Evolutionary conservation across 2,797 vertebrate species (phyloP).

Genomic region (Pampus argenteus): DNA sequence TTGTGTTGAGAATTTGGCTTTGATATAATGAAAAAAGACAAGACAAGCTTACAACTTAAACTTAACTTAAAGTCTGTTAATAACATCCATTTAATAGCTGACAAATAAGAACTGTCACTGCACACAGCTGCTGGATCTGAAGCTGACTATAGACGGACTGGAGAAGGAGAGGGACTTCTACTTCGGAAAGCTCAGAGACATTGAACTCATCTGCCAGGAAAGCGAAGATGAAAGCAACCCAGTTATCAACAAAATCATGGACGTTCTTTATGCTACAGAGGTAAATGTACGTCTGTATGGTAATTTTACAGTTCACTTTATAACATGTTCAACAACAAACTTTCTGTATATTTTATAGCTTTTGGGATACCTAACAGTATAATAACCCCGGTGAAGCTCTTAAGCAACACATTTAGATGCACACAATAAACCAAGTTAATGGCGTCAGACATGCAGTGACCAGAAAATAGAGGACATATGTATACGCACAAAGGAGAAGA

Average conservation of each 20-base stretch:
- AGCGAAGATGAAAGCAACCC: slow-evolving; percentile 87
- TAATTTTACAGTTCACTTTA: no score
- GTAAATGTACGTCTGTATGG: slow-evolving; percentile 69
- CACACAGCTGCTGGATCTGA: slow-evolving; percentile 91
- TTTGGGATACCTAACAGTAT: no score
- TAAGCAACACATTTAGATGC: no score
- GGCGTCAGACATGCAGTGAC: not conserved
- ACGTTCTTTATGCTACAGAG: slow-evolving; percentile 95
- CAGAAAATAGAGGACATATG: not conserved
- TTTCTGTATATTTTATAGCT: no score
- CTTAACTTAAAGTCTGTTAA: no score
- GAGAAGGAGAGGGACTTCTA: slow-evolving; percentile 99
- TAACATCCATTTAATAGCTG: not conserved
- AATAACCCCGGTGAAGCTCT: no score
- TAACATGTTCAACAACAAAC: no score
- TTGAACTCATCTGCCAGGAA: slow-evolving; percentile 97
- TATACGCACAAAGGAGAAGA: not conserved
- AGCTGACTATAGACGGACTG: slow-evolving; percentile 92
- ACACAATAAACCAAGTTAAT: not conserved
- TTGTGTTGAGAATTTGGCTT: not conserved
- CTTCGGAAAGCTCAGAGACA: slow-evolving; percentile 96
- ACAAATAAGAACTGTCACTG: not conserved
- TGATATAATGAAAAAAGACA: no score
- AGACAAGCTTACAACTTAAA: no score
- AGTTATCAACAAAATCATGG: slow-evolving; percentile 88